Evolutionary conservation across 1,140 invertebrate genomes (phyloP).

Genomic region (Colletes latitarsis): DNA sequence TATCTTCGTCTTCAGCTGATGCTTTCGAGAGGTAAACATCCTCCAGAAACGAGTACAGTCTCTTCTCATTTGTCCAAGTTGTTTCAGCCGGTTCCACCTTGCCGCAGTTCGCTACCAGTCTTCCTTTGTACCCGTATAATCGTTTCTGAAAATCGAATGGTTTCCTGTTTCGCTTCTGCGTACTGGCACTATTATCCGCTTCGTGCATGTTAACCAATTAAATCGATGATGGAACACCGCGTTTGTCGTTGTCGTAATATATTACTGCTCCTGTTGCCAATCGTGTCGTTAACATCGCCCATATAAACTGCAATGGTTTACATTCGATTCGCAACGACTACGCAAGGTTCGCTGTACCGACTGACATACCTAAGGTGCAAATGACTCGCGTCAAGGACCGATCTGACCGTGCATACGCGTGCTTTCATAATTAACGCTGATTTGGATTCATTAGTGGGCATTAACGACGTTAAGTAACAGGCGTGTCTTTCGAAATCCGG

Average conservation of each 20-base stretch:
- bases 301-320: no score
- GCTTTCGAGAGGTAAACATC: constrained; percentile 58
- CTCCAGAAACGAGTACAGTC: constrained; percentile 39
- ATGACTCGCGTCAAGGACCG: constrained; percentile 31
- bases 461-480: constrained; percentile 43
- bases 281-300: neutral
- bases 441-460: constrained; percentile 47
- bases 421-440: constrained; percentile 56
- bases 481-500: neutral
- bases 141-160: constrained; percentile 38
- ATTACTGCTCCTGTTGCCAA: no score
- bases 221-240: neutral
- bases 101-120: constrained; percentile 36
- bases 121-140: constrained; percentile 13
- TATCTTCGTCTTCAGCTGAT: constrained; percentile 47
- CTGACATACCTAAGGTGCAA: constrained; percentile 19
- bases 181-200: neutral
- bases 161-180: neutral
- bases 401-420: neutral
- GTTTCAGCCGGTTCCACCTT: constrained; percentile 29
- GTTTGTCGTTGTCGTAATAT: neutral
- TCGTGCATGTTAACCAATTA: neutral
- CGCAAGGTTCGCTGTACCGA: neutral
- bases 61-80: constrained; percentile 36
- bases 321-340: neutral